Evolutionary conservation across 2,888 invertebrate genomes (phyloP), one percentile per base, ranked within the genome.

Genomic region (Cheilosia variabilis): DNA sequence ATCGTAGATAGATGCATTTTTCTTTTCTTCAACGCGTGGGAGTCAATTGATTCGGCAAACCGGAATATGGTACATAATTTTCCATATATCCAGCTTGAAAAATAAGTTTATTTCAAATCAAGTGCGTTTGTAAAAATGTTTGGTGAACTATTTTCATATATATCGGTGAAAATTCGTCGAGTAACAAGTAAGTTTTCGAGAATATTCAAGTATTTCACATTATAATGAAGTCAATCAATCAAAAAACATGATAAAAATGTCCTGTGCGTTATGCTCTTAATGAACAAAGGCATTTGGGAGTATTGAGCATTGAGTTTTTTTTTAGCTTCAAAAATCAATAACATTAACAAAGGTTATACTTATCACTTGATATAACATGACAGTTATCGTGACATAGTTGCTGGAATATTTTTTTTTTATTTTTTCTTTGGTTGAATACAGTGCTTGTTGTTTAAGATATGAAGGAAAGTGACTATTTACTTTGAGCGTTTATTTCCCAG

Each of bases 101-200:
- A 52, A 17, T 66, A 52, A 31, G 34, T 41, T 53, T 19, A 52
- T 27, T 6, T 4, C 19, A 47, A 79, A 41, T 47, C 41, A 62
- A 78, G 63, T 78, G 43, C n/a, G 37, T 47, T 31, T 15, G 31
- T 58, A 50, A 65, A 80, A 72, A 84, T 83, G 83, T 76, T 87
- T 72, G 78, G 83, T 73, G 87, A 87, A 87, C 71, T 87, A 41
- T 75, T 87, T 87, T 78, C 81, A 66, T 87, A 87, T 78, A 60
- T 87, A 34, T 81, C 87, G 68, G 82, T 87, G 31, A 87, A 87
- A 82, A 77, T 87, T 53, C 87, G 87, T 66, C 82, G 87, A 63
- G 87, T 87, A 82, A 82, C 81, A 82, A 87, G 87, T 87, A 82
- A 87, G 87, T 87, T 69, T 71, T 50, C 19, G 53, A 17, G 5